Evolutionary conservation across 2,797 vertebrate genomes (phyloP).

Genomic region (Premnoplex brunnescens): DNA sequence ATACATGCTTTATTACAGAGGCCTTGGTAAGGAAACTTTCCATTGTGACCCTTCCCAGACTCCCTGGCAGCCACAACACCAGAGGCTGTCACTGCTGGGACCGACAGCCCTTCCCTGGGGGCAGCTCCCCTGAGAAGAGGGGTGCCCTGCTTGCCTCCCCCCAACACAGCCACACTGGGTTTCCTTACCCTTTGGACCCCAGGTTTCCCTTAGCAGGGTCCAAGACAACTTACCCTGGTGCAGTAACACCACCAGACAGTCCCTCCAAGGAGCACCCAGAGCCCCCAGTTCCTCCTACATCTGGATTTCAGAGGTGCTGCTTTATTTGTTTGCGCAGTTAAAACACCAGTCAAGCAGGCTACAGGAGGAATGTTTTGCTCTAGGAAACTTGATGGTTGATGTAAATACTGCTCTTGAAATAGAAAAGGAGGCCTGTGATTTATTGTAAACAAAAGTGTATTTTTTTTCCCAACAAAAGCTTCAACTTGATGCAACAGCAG

Average conservation of each 20-base stretch:
- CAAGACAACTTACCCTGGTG: background rate
- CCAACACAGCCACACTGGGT: fast-evolving
- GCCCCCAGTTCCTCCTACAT: background rate
- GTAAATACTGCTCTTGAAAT: background rate
- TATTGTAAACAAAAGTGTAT: conserved; percentile 43
- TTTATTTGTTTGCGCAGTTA: background rate
- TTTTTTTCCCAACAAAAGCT: conserved; percentile 16
- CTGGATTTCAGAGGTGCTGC: background rate
- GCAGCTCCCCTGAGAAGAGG: background rate
- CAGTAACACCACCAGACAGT: background rate
- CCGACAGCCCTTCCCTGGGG: no score
- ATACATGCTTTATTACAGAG: fast-evolving
- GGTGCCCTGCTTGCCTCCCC: background rate
- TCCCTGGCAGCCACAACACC: background rate
- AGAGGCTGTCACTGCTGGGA: background rate
- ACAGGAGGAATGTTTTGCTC: background rate
- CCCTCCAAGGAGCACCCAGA: background rate
- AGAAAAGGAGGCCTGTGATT: conserved; percentile 8
- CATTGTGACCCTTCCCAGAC: background rate
- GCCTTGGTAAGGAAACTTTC: background rate
- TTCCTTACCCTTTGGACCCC: background rate
- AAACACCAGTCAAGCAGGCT: background rate
- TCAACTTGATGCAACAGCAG: conserved; percentile 17
- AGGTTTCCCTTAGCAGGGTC: background rate
- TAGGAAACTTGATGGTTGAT: background rate